These are phyloP conservation scores for Serilophus lunatus DNA, from an alignment of 2,113 vertebrate genomes.

Conservation along the genomic window DNA sequence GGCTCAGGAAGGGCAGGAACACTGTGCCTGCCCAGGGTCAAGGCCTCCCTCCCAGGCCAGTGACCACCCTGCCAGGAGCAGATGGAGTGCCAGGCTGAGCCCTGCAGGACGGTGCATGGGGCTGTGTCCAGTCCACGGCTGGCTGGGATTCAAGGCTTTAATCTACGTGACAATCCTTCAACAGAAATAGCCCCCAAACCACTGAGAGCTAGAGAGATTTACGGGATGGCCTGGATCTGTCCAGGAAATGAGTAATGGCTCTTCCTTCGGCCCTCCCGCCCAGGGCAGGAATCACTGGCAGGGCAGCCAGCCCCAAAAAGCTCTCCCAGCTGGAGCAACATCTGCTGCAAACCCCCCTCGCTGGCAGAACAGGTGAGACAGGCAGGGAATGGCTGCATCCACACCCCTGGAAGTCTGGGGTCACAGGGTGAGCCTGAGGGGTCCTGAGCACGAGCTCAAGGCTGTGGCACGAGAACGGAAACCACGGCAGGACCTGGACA, in stretches of 20 bases:
- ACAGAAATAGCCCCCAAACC: constrained; percentile 9
- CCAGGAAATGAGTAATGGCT: constrained; percentile 17
- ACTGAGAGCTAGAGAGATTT: neutral
- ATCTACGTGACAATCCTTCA: neutral
- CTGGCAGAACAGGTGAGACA: fast-evolving
- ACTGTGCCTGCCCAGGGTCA: neutral
- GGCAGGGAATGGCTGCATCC: neutral
- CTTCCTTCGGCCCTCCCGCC: neutral
- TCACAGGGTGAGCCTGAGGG: fast-evolving
- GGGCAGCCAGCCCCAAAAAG: neutral
- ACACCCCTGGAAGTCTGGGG: neutral
- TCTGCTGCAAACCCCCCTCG: neutral
- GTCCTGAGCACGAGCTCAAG: neutral
- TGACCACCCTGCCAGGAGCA: neutral
- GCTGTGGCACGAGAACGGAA: neutral
- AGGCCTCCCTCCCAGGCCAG: neutral
- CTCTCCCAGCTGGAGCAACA: neutral
- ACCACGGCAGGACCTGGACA: neutral
- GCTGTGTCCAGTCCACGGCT: neutral
- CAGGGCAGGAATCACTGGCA: neutral
- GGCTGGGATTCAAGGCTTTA: neutral
- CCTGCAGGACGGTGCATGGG: neutral
- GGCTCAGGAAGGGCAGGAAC: neutral
- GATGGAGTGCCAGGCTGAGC: neutral
- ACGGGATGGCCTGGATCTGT: neutral